phyloP scores from a whole-genome alignment of 2,113 vertebrate species.

The Coryphaenoides rupestris region DNA sequence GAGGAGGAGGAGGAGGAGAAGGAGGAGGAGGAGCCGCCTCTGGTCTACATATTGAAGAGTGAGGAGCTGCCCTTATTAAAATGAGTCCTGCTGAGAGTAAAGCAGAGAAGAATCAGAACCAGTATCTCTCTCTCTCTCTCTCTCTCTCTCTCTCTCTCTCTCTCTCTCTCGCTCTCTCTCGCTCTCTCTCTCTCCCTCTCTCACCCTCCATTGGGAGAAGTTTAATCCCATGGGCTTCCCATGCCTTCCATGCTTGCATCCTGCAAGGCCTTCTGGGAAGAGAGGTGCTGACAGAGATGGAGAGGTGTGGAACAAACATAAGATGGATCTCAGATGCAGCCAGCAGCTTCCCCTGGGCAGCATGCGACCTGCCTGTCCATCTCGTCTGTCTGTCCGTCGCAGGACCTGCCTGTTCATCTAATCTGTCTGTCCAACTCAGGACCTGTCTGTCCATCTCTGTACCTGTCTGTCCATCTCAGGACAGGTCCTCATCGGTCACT shows the following conservation, averaged over 20 bases:
- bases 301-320: too few relatives aligned
- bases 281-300: neutral
- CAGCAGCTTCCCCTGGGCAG: too few relatives aligned
- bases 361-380: too few relatives aligned
- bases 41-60: slow-evolving; percentile 1
- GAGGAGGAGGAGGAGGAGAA: neutral
- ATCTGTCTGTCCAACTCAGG: neutral
- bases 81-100: neutral
- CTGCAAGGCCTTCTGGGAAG: neutral
- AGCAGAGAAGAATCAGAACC: neutral
- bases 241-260: neutral
- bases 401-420: neutral
- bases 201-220: neutral
- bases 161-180: too few relatives aligned
- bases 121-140: neutral
- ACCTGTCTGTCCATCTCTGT: neutral
- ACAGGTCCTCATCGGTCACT: too few relatives aligned
- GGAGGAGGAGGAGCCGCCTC: neutral
- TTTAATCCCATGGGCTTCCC: neutral
- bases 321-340: too few relatives aligned
- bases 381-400: neutral
- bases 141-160: neutral
- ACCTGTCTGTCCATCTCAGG: neutral
- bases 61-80: neutral
- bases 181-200: neutral